Conservation (phyloP, 1,140 invertebrate genomes). For the Drosophila persimilis region DNA sequence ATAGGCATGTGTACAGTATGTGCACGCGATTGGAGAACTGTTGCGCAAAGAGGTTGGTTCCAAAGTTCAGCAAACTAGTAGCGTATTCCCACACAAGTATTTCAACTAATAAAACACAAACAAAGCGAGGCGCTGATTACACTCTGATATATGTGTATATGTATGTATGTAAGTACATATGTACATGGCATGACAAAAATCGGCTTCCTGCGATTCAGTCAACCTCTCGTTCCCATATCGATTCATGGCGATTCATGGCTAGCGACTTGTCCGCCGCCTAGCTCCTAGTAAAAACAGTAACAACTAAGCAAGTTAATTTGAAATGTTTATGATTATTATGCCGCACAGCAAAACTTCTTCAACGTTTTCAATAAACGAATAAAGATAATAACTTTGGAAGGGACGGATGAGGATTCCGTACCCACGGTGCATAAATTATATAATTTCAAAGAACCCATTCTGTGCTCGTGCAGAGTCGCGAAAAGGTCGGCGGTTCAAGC, state of each 20-base stretch:
- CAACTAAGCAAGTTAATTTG: conserved; percentile 4
- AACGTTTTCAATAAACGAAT: conserved; percentile 48
- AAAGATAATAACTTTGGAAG: conserved; percentile 36
- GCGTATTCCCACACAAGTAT: conserved; percentile 22
- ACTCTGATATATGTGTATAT: conserved; percentile 7
- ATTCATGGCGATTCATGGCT: background rate
- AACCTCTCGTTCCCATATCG: conserved; percentile 2
- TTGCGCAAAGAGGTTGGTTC: conserved; percentile 17
- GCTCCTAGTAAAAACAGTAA: conserved; percentile 37
- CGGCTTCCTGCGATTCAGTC: conserved; percentile 22
- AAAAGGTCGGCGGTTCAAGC: conserved; percentile 41
- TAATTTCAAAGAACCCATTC: conserved; percentile 26
- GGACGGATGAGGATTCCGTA: conserved; percentile 9
- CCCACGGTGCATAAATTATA: conserved; percentile 33
- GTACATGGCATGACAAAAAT: conserved; percentile 33
- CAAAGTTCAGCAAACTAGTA: conserved; percentile 48
- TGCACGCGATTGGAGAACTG: conserved; percentile 6
- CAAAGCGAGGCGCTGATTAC: conserved; percentile 37
- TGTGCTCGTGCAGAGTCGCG: background rate
- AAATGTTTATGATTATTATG: conserved; percentile 49
- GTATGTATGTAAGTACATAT: too few species aligned
- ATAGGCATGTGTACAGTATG: conserved; percentile 12
- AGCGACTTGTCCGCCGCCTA: background rate
- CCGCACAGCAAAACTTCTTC: conserved; percentile 26
- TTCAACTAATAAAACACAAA: conserved; percentile 45